phyloP scores from a whole-genome alignment of 2,113 vertebrate genomes.

The Phasianus colchicus region DNA sequence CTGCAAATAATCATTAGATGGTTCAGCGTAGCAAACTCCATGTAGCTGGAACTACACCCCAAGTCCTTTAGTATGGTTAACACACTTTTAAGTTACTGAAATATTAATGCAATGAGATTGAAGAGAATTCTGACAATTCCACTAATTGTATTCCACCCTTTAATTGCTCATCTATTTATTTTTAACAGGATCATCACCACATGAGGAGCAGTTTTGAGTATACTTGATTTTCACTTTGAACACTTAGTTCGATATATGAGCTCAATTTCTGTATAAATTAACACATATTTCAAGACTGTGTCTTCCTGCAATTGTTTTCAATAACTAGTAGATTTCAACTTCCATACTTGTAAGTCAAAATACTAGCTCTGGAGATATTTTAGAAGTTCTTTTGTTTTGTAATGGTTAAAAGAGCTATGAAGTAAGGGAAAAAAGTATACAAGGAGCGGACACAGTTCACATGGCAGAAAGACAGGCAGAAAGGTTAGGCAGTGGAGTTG shows the following conservation, averaged over 20 bases:
- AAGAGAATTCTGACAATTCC: not conserved
- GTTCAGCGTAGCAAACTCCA: not conserved
- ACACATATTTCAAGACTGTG: not conserved
- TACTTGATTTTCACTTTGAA: not conserved
- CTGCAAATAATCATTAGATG: not conserved
- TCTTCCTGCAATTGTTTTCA: not conserved
- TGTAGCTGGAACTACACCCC: accelerated
- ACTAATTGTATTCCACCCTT: not conserved
- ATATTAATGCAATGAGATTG: not conserved
- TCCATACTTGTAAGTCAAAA: not conserved
- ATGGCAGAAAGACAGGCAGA: too few relatives aligned
- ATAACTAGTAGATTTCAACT: not conserved
- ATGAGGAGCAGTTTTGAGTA: not conserved
- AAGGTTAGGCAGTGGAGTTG: too few relatives aligned
- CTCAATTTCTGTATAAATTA: not conserved
- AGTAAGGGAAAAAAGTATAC: not conserved
- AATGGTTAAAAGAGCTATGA: not conserved
- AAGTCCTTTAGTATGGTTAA: not conserved
- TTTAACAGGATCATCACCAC: not conserved
- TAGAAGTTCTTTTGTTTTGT: not conserved
- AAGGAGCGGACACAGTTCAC: not conserved
- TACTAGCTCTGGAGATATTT: constrained; percentile 3
- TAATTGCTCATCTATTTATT: not conserved
- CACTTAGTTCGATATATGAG: not conserved
- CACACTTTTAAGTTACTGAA: not conserved